phyloP scores from a whole-genome alignment of 2,797 vertebrate genomes.

The Acomys russatus region DNA sequence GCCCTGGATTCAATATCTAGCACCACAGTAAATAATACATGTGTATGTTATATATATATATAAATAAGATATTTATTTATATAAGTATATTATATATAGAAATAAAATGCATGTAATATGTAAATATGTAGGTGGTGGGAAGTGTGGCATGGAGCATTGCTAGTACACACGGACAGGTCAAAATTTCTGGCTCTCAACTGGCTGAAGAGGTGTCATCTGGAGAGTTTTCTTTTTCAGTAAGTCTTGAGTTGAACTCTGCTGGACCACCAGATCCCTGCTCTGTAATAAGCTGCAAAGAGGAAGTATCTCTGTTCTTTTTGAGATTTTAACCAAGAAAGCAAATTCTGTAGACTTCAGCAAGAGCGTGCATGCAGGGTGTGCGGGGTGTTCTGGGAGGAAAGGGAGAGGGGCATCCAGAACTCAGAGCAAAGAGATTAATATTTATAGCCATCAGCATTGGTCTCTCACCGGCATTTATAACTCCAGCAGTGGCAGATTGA shows the following conservation, averaged over 20 bases:
- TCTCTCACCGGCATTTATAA: conserved; percentile 86
- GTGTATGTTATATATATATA: not conserved
- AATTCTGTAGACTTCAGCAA: conserved; percentile 58
- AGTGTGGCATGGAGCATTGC: not conserved
- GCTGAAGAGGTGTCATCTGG: conserved; percentile 36
- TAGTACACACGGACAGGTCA: conserved; percentile 9
- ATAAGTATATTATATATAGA: not conserved
- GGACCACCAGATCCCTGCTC: conserved; percentile 72
- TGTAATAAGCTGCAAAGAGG: conserved; percentile 63
- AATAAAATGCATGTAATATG: not conserved
- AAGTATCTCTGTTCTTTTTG: conserved; percentile 72
- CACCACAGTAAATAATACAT: not conserved
- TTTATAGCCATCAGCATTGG: conserved; percentile 80
- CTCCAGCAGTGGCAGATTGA: conserved; percentile 85
- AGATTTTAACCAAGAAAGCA: conserved; percentile 73
- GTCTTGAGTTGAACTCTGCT: conserved; percentile 69
- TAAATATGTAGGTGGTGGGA: no score
- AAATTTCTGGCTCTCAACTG: conserved; percentile 45
- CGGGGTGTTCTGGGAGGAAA: no score
- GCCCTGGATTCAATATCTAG: not conserved
- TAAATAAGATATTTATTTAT: not conserved
- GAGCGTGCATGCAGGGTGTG: not conserved
- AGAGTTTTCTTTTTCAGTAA: conserved; percentile 73
- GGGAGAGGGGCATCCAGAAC: conserved; percentile 18
- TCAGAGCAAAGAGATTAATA: conserved; percentile 84